A percentile compares a stretch with the other conserved stretches of the same genome.
These are phyloP conservation scores for Agrypnia vestita DNA, from an alignment of 1,140 invertebrate species.

Conservation along the genomic window DNA sequence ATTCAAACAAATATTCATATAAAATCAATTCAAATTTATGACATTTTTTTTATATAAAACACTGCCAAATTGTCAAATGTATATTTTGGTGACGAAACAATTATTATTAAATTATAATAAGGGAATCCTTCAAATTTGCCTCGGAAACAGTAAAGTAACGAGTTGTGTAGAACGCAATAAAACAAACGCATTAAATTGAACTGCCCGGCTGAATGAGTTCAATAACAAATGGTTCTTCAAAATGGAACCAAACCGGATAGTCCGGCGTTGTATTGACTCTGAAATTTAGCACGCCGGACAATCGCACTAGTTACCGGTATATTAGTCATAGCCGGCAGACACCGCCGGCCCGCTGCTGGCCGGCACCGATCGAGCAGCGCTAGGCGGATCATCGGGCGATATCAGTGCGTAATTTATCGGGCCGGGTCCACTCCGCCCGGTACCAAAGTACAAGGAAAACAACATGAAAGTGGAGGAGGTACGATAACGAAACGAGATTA, in stretches of 20 bases:
- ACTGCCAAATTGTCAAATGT: no score
- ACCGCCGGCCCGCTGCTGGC: not conserved
- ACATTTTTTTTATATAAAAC: no score
- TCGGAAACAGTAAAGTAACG: no score
- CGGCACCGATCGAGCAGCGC: slow-evolving; percentile 3
- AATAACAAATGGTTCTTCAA: slow-evolving; percentile 29
- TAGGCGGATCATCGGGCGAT: slow-evolving; percentile 6
- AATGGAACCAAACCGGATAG: slow-evolving; percentile 22
- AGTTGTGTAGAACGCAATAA: not conserved
- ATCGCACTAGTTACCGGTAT: slow-evolving; percentile 32
- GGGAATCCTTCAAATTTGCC: no score
- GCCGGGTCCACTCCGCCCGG: not conserved
- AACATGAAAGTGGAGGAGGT: not conserved
- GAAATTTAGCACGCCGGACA: slow-evolving; percentile 35
- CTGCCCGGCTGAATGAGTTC: not conserved
- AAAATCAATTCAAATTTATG: no score
- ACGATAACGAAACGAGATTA: no score
- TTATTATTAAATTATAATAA: no score
- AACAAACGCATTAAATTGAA: not conserved
- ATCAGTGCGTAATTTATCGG: slow-evolving; percentile 11
- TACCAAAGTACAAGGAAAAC: not conserved
- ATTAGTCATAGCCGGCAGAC: slow-evolving; percentile 20
- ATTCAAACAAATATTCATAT: no score
- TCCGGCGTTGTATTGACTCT: slow-evolving; percentile 27
- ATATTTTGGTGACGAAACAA: no score